Evolutionary conservation across 2,797 vertebrate species (phyloP), one percentile per base, ranked within the genome.

Genomic region (Leptoclinus maculatus): DNA sequence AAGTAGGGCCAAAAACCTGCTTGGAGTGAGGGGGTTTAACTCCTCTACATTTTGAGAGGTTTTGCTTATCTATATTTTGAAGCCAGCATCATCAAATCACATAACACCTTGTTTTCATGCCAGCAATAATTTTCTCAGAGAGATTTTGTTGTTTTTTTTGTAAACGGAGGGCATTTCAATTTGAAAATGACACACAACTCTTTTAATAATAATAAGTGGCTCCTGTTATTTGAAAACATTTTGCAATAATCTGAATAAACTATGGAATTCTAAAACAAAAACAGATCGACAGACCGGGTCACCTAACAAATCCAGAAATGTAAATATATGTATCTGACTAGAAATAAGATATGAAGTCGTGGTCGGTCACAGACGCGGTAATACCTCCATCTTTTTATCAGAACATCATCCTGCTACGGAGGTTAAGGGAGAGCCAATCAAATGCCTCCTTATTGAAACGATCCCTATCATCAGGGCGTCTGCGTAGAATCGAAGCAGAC

Each of bases 401-500:
- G 16, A 74, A 60, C 47, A 59, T 23, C 74, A 41, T 71, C 47
- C 57, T 69, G 79, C 60, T 3, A 38, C 51, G 58, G 56, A 73
- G 36, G 53, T 53, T 65, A 3, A 45, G 0, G 5, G 16, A 34
- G 51, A 83, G 2, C 85, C 83, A 88, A 86, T 89, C 67, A 71
- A 21, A 80, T 5, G 54, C 54, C 76, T 72, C 51, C 34, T 3
- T 56, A 27, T 63, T 65, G 54, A 65, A 68, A 65, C 36, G 4
- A 8, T 9, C 49, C 25, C 69, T 8, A 39, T 83, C 69, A 38
- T 76, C 75, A 36, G 32, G 25, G 70, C 51, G 70, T 74, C 72
- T 72, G 82, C 66, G 29, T 74, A 63, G 75, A 82, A 74, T 71
- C 27, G 32, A 68, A 65, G 81, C 64, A n/a, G 85, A 83, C 84